Base-by-base conservation (phyloP, 2,888 invertebrate genomes). In the Arrhopalites spinosus region DNA sequence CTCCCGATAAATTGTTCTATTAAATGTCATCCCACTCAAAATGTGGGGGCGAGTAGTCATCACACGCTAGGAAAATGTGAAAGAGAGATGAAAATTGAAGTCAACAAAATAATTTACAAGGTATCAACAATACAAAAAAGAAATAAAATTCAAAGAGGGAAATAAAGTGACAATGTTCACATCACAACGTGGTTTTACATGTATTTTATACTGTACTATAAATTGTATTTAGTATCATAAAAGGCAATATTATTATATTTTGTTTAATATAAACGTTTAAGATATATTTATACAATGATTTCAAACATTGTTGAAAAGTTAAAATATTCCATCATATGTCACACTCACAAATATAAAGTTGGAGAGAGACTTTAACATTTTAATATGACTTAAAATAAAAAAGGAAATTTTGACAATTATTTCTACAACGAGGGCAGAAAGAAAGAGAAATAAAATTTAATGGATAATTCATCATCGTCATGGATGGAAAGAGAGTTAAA, bases 1-100 rank as follows among this genome's bases (percentile, higher is more conserved):
- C 25, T 63, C 29, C 63, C 27, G 63, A 63, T 63, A 63, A 63
- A 63, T 5, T 15, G 25, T 27, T 25, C 50, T 50, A 50, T 50
- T 50, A 50, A 50, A 50, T 17, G 17, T 50, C 50, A 50, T 15
- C 50, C 50, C 50, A 50, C 50, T 50, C 50, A 13, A 2, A n/a
- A 17, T 2, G n/a, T n/a, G n/a, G 2, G n/a, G n/a, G 17, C n/a
- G 50, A 17, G 50, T 5, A n/a, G 50, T n/a, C n/a, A n/a, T n/a
- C n/a, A n/a, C n/a, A n/a, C n/a, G n/a, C n/a, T n/a, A n/a, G n/a
- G n/a, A n/a, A n/a, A n/a, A n/a, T n/a, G 50, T 3, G 50, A 17
- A n/a, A 15, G 15, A 15, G 50, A 50, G 50, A 50, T n/a, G 50
- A 50, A n/a, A 50, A 50, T 50, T n/a, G 2, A 50, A 50, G 50